phyloP scores from a whole-genome alignment of 30 jellyfish, hydroid and myxozoan species.

The Aurelia sp. region DNA sequence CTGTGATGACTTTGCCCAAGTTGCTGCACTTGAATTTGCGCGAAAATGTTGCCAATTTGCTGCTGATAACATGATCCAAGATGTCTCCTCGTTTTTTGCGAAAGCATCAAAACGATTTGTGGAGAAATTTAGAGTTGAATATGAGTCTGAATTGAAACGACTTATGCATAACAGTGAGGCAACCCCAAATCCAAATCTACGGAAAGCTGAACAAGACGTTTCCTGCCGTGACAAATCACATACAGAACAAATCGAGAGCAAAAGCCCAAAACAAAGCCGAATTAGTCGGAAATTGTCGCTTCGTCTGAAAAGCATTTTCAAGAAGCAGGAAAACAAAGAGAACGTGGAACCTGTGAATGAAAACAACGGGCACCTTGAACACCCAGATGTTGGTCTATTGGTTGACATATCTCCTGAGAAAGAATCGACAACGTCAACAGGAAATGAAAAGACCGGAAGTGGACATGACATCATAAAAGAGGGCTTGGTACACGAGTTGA shows the following conservation, averaged over 20 bases:
- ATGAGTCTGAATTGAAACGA: constrained; percentile 83
- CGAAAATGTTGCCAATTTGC: constrained; percentile 84
- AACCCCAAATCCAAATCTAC: constrained; percentile 13
- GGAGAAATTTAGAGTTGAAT: constrained; percentile 74
- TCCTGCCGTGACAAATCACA: constrained; percentile 64
- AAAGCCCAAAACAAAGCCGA: constrained; percentile 80
- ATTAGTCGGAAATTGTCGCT: constrained; percentile 78
- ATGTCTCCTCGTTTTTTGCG: constrained; percentile 71
- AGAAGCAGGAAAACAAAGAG: constrained; percentile 81
- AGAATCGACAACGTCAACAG: constrained; percentile 62
- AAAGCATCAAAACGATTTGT: constrained; percentile 84
- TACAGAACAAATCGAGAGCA: constrained; percentile 42
- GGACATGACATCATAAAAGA: constrained; percentile 90
- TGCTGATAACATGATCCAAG: constrained; percentile 69
- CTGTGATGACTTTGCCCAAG: constrained; percentile 85
- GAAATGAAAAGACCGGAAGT: constrained; percentile 84
- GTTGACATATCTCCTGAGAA: constrained; percentile 68
- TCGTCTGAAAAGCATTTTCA: constrained; percentile 83
- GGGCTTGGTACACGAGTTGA: constrained; percentile 89
- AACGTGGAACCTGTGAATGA: constrained; percentile 49
- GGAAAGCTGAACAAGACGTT: constrained; percentile 29
- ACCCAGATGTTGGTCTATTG: constrained; percentile 62
- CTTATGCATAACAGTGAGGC: constrained; percentile 64
- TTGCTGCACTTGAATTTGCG: constrained; percentile 95
- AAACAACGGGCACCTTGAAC: neutral